Base-by-base conservation (phyloP, 37 sponge, comb jelly and placozoan species). In the Geodia barretti region DNA sequence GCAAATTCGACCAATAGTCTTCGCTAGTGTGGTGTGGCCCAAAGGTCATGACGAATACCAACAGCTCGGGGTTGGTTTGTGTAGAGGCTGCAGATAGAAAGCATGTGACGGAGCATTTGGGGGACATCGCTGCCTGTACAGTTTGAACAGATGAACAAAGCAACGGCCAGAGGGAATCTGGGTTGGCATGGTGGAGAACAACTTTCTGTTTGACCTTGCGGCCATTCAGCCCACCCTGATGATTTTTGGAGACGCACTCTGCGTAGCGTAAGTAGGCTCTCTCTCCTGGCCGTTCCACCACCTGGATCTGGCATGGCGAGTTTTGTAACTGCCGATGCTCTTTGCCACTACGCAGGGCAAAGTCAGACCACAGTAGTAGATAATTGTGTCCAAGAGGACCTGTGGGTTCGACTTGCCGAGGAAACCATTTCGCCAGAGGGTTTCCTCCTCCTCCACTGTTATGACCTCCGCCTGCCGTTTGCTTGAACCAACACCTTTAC, bases 291-390 rank as follows among this genome's bases (percentile, higher is more conserved):
- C 28, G 33, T 82, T 82, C 82, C 30, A 82, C 38, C 2, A 82
- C 64, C 28, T 80, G 61, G 33, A 81, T 81, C 34, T 81, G 82
- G 29, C 73, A 70, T 0, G 83, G 73, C 39, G 38, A 8, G 19
- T 32, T 29, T 11, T 80, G 34, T 62, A 85, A 35, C 29, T 85
- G 78, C 0, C 79, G 42, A 41, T 86, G 86, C 23, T 86, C 86
- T 0, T 32, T 68, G 11, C 86, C 74, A 41, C 83, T 74, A 74
- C 83, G 26, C 25, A 82, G 83, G 39, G 83, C 74, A 63, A 82
- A 82, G 41, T 82, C 73, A 82, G 43, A 39, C 83, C 75, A 74
- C 74, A 74, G 25, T 58, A 38, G 36, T 35, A 65, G 3, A 86
- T 24, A 9, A 86, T 62, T 0, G 86, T 79, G 54, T 86, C 75